Evolutionary conservation across 2,797 vertebrate genomes (phyloP).

Genomic region (Liasis olivaceus): DNA sequence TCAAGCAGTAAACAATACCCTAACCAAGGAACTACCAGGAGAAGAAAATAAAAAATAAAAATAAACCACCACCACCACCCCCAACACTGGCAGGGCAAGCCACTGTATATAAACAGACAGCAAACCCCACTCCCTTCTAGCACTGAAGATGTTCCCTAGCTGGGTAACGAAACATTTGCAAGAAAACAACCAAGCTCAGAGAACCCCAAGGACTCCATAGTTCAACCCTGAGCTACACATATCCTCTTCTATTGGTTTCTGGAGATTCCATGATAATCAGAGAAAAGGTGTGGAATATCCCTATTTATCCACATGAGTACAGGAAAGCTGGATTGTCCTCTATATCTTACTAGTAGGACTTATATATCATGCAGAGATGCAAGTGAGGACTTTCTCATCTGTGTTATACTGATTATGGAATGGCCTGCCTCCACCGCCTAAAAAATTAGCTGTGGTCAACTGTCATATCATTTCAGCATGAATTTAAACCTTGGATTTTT

Average conservation of each 20-base stretch:
- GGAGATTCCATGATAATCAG: not conserved
- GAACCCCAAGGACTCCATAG: too few species aligned
- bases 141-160: too few species aligned
- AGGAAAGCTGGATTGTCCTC: not conserved
- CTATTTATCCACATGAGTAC: not conserved
- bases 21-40: not conserved
- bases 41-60: not conserved
- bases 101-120: too few species aligned
- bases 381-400: not conserved
- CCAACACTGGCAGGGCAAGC: not conserved
- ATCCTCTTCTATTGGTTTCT: not conserved
- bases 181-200: too few species aligned
- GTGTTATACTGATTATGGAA: not conserved
- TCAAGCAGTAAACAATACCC: too few species aligned
- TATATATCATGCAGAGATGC: not conserved
- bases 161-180: too few species aligned
- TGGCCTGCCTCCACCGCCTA: not conserved
- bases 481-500: not conserved
- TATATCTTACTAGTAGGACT: not conserved
- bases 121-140: too few species aligned
- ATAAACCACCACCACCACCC: too few species aligned
- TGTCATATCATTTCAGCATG: not conserved
- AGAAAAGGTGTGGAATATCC: not conserved
- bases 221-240: too few species aligned
- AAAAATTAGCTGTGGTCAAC: not conserved